Percentiles rank a stretch among this genome's conserved stretches.
Evolutionary conservation across 2,113 vertebrate genomes (phyloP).

Genomic region (Danio rerio): DNA sequence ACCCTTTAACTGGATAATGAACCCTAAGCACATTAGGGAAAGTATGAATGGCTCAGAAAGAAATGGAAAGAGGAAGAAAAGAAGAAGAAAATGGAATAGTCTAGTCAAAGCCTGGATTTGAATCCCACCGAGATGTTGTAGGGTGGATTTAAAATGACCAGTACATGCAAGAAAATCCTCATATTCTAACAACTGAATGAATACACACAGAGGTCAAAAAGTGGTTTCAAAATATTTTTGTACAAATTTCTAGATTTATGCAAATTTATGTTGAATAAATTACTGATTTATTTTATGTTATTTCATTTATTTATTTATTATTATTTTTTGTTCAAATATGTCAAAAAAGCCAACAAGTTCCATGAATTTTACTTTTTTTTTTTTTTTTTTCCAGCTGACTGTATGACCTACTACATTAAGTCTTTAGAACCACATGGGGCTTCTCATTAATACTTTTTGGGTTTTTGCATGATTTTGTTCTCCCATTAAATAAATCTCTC

Average conservation of each 20-base stretch:
- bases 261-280: background rate
- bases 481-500: too few species aligned
- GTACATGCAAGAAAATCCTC: background rate
- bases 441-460: too few species aligned
- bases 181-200: background rate
- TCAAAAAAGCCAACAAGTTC: background rate
- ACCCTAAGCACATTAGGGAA: background rate
- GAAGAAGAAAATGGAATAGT: background rate
- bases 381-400: background rate
- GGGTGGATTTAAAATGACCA: background rate
- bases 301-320: too few species aligned
- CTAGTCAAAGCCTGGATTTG: background rate
- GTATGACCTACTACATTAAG: background rate
- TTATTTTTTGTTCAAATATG: background rate
- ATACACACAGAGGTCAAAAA: background rate
- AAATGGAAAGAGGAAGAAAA: background rate
- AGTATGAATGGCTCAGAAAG: background rate
- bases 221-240: background rate
- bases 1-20: constrained; percentile 9
- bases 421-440: too few species aligned
- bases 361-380: background rate
- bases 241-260: background rate
- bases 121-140: background rate
- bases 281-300: too few species aligned
- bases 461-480: too few species aligned